phyloP scores from a whole-genome alignment of 2,888 invertebrate species.

The Acrocyrtus sp. region DNA sequence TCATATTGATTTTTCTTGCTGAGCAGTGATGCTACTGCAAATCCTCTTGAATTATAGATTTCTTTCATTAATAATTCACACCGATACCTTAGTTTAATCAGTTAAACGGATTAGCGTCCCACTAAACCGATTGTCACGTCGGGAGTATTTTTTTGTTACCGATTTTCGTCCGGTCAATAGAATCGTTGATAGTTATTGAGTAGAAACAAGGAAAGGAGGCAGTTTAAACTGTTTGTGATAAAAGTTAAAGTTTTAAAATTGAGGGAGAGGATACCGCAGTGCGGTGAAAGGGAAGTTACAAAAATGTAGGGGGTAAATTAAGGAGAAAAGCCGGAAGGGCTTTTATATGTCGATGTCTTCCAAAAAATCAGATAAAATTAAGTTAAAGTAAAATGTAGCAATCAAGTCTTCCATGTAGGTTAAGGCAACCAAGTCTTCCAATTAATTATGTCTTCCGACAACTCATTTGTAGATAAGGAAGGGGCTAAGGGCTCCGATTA shows the following conservation, averaged over 20 bases:
- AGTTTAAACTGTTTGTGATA: neutral
- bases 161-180: neutral
- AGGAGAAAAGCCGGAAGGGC: neutral
- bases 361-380: neutral
- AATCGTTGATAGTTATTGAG: neutral
- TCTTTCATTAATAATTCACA: constrained; percentile 29
- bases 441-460: constrained; percentile 47
- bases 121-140: constrained; percentile 33
- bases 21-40: constrained; percentile 1
- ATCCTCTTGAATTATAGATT: constrained; percentile 47
- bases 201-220: neutral
- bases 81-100: constrained; percentile 7
- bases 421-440: constrained; percentile 49
- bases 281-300: constrained; percentile 27
- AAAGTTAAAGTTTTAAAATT: neutral
- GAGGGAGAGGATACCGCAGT: constrained; percentile 37
- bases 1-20: constrained; percentile 30
- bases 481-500: constrained; percentile 24
- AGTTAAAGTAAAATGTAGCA: constrained; percentile 1
- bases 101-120: constrained; percentile 25
- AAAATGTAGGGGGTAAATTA: neutral
- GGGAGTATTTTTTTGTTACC: too few relatives aligned
- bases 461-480: constrained; percentile 38
- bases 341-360: too few relatives aligned
- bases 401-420: constrained; percentile 49